These are phyloP conservation scores for Epirrhoe tristata DNA, from an alignment of 2,888 invertebrate genomes.

Conservation along the genomic window DNA sequence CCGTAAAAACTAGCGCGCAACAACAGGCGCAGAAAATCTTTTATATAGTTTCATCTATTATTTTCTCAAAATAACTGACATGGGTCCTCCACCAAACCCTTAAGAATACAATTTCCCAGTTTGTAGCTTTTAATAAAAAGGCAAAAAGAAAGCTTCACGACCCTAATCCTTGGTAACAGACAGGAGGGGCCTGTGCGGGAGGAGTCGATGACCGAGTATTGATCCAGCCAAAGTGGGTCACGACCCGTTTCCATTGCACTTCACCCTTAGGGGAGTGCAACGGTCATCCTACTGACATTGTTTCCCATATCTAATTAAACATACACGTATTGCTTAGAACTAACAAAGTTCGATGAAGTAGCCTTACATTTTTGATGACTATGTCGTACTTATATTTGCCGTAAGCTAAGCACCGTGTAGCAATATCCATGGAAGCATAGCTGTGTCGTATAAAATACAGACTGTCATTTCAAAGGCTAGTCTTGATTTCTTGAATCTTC, in stretches of 20 bases:
- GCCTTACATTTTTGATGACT: not conserved
- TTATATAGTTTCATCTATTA: not conserved
- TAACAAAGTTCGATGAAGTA: not conserved
- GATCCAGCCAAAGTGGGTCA: slow-evolving; percentile 81
- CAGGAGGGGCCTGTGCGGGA: slow-evolving; percentile 61
- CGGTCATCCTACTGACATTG: slow-evolving; percentile 51
- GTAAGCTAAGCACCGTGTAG: not conserved
- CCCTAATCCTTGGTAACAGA: slow-evolving; percentile 50
- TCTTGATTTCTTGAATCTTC: slow-evolving; percentile 51
- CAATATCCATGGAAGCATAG: not conserved
- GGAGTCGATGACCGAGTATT: slow-evolving; percentile 84
- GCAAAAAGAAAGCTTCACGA: slow-evolving; percentile 20
- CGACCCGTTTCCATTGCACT: slow-evolving; percentile 81
- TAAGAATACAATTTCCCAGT: not conserved
- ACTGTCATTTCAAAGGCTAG: slow-evolving; percentile 33
- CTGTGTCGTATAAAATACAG: slow-evolving; percentile 16
- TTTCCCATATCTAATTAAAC: slow-evolving; percentile 29
- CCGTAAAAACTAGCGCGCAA: too few species aligned
- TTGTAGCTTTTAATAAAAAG: slow-evolving; percentile 1
- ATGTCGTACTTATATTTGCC: not conserved
- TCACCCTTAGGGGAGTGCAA: slow-evolving; percentile 65
- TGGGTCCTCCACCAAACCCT: not conserved
- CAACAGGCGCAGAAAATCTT: too few species aligned
- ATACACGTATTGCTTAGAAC: slow-evolving; percentile 4
- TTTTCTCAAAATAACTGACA: not conserved